Base-by-base conservation (phyloP, 1,140 invertebrate species). In the Dysdera silvatica region DNA sequence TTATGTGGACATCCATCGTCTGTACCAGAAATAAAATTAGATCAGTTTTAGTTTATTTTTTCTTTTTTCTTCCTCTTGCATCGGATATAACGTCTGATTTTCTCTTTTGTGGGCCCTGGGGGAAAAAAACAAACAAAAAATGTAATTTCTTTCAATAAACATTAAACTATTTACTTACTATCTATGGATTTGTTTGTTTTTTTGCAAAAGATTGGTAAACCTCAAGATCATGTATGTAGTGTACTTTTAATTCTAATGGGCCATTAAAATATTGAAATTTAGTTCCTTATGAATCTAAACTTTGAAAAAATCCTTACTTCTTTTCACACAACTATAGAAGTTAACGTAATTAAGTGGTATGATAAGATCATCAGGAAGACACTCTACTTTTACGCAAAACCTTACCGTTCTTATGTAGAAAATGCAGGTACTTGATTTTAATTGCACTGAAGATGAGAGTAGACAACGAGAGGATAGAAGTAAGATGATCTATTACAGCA, bases 121-220 rank as follows among this genome's bases (percentile, higher is more conserved):
- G 71, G 56, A 67, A 70, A 71, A 57, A 62, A 67, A 61, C 58
- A 67, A 63, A 26, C 24, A 16, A 24, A 53, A 8, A 51, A 23
- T 12, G 14, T 1, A 7, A 51, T 16, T 16, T 51, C 12, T 26
- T 51, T 26, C 24, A 51, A 16, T 51, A 45, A 6, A 7, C 23
- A 18, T 45, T 20, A n/a, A 45, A 45, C 43, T 12, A 20, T 20
- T 12, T 10, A 8, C 35, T 10, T 8, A 37, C 32, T 28, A 29
- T 7, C 8, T 23, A 45, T 16, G 5, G 4, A 5, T 1, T 28
- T 7, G 26, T 16, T 20, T 18, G 40, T 3, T 16, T 10, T n/a
- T n/a, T n/a, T n/a, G n/a, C n/a, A 23, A 55, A 40, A 4, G 4
- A 37, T 23, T n/a, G 26, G 8, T 0, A 23, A 18, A 18, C 0